Evolutionary conservation across 2,888 invertebrate genomes (phyloP), one percentile per base, ranked within the genome.

Genomic region (Aricia artaxerxes): DNA sequence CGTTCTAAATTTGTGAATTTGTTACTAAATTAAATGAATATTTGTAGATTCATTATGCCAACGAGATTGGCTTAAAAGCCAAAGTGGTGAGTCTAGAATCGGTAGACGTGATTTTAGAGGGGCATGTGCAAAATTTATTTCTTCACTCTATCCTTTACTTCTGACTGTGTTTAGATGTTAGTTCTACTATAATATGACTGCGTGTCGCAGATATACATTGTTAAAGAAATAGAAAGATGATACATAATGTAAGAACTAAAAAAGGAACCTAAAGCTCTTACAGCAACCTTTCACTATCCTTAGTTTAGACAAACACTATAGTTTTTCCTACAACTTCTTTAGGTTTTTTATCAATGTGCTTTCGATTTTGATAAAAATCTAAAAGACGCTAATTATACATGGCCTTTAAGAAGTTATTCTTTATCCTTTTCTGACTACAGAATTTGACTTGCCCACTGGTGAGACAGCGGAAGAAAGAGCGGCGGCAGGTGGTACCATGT

Each of bases 401-500:
- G 83, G 83, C 84, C 11, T 11, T 11, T 35, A 4, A 38, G 16
- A 69, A 38, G 69, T 38, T 69, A 38, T 69, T 69, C 5, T 69
- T 13, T 5, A 69, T 69, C 35, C 35, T 53, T 57, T 44, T 75
- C 75, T 73, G 73, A 24, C 73, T 73, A 85, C 92, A 94, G 94
- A 94, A 85, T 94, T 94, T 92, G 94, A 94, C 91, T 88, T 94
- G 87, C 94, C 94, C 85, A 89, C 94, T 91, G 93, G 92, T 88
- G 90, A 93, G 80, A 88, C 90, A 13, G 91, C 87, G 6, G 94
- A 93, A 83, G 94, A 92, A 75, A 88, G 92, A 4, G 94, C 91
- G 0, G 92, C 92, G 0, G 92, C 92, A 0, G 93, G 95, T 57
- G 96, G 95, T 38, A 96, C 95, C 78, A 96, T 97, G 95, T 97